Evolutionary conservation across 2,113 vertebrate genomes (phyloP).

Genomic region (Megaceryle maxima): DNA sequence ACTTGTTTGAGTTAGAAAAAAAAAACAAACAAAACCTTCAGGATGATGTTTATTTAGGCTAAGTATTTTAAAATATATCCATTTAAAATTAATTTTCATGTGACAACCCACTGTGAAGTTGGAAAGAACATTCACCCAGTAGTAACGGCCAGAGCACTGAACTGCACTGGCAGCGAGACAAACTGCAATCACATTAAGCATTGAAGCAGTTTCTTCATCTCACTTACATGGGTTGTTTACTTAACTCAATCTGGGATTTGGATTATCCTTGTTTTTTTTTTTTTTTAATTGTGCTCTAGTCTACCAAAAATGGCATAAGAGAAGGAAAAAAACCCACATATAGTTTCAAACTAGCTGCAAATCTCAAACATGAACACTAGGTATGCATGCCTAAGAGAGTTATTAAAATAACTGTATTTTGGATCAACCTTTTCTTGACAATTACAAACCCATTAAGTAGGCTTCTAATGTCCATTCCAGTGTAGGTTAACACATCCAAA

Average conservation of each 20-base stretch:
- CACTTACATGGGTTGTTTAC: neutral
- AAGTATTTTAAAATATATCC: neutral
- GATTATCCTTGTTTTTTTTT: neutral
- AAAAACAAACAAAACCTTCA: neutral
- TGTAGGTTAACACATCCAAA: neutral
- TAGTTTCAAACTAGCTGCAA: neutral
- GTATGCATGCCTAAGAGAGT: neutral
- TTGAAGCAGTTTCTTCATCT: neutral
- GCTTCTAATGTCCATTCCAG: neutral
- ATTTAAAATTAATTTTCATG: neutral
- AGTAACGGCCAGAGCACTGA: neutral
- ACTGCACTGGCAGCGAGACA: neutral
- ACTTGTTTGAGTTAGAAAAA: neutral
- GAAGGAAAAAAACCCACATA: neutral
- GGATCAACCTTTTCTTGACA: neutral
- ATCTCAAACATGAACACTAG: neutral
- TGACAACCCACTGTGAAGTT: rapidly evolving
- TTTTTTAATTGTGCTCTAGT: neutral
- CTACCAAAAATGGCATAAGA: neutral
- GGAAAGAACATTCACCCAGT: neutral
- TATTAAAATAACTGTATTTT: neutral
- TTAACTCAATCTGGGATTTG: neutral
- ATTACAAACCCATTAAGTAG: neutral
- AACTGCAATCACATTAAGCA: neutral
- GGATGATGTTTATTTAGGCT: neutral